Evolutionary conservation across 2,888 invertebrate genomes (phyloP), one percentile per base, ranked within the genome.

Genomic region (Drosophila rellima): DNA sequence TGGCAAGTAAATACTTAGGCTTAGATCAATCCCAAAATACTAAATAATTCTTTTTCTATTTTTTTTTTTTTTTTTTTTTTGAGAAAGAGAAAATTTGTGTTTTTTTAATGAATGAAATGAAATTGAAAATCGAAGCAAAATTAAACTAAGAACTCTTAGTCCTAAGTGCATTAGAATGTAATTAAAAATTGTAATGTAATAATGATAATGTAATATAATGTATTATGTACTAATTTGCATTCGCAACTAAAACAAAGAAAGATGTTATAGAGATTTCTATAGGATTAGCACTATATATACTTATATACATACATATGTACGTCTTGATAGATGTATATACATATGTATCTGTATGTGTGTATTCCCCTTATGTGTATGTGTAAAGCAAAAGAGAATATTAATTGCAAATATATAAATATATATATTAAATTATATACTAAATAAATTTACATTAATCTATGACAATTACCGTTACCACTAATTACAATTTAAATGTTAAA

Each of bases 231-330:
- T 42, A 40, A 55, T 76, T 87, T 81, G 87, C 86, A 80, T 56
- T 80, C 81, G 88, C 84, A 83, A 88, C 69, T 70, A 83, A 80
- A 76, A 82, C 39, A 52, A 50, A 51, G 31, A 52, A 60, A 17
- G 56, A 76, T 59, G 60, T 77, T 69, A 67, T 55, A 61, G 54
- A 74, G 47, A 62, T 66, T 55, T 51, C 33, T 20, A 59, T 48
- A 18, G 35, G 11, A 37, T 48, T 33, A 56, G 13, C 44, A 48
- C 52, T 47, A 57, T 11, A 33, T 66, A 45, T 44, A 29, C 17
- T 57, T 42, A 57, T 40, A 57, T 11, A 26, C 55, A 47, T 59
- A 52, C 23, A 31, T 2, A 8, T 10, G 10, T 29, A 29, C n/a
- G n/a, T n/a, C n/a, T n/a, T n/a, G n/a, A n/a, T n/a, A n/a, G n/a